Evolutionary conservation across 2,113 vertebrate genomes (phyloP), one percentile per base, ranked within the genome.

Genomic region (Lepisosteus oculatus): DNA sequence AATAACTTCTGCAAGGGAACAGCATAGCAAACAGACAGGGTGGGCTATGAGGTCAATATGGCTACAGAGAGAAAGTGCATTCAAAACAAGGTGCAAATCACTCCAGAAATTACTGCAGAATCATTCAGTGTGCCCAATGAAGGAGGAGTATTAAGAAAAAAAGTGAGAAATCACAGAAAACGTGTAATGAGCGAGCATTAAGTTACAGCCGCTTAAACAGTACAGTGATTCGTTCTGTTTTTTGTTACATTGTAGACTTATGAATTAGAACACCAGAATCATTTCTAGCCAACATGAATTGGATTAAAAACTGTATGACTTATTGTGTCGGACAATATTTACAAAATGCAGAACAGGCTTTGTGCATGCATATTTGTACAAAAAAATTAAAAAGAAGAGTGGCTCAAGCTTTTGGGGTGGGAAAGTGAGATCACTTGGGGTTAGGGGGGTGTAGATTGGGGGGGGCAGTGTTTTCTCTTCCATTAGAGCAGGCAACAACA

Each of bases 311-410:
- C 69, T 68, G 71, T 3, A 84, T 67, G 69, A 68, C 65, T 71
- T 17, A 45, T 56, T 71, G 47, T 66, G 74, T 72, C 68, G 78
- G 74, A 77, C 57, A 81, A 83, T 51, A 57, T 61, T 76, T 74
- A 86, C 82, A 84, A 71, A 84, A 86, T 85, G 84, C 84, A 85
- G 57, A 77, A 78, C 78, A 78, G 78, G 83, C 80, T 78, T 73
- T 73, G 11, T 67, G 69, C 87, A 88, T 90, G 87, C 85, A 85
- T 77, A 74, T 78, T 41, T 68, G 55, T 65, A 68, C 57, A 44
- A 69, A 71, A 51, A 67, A 72, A 74, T 56, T 55, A 65, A 15
- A 57, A 43, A 71, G 54, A 65, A 65, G 64, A 76, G 83, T 83
- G 80, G 79, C 71, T 76, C 71, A 67, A 76, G 71, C 74, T 68